Conservation (phyloP, 2,113 vertebrate genomes). For the Neopipo cinnamomea region DNA sequence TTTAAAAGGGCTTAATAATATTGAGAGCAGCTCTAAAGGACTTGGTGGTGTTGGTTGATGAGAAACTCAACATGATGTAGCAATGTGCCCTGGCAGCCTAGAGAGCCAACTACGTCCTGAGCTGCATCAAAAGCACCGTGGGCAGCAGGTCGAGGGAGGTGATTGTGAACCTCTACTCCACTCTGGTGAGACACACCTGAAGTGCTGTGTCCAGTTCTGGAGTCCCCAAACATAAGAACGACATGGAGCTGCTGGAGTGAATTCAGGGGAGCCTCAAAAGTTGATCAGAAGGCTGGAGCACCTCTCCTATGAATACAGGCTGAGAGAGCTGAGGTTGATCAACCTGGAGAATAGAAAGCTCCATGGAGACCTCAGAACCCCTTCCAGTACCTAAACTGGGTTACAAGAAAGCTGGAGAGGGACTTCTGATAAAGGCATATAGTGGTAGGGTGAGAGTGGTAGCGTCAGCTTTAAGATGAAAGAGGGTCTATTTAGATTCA, state of each 20-base stretch:
- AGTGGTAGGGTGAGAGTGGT: neutral
- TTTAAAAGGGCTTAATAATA: neutral
- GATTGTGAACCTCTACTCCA: neutral
- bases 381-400: neutral
- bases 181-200: neutral
- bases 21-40: neutral
- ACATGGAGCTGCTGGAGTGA: rapidly evolving
- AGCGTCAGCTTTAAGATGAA: neutral
- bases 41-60: neutral
- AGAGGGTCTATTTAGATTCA: neutral
- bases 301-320: neutral
- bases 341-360: neutral
- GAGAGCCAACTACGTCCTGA: rapidly evolving
- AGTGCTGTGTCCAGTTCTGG: neutral
- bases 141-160: neutral
- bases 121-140: rapidly evolving
- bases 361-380: neutral
- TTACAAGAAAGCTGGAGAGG: neutral
- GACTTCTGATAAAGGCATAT: neutral
- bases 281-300: neutral
- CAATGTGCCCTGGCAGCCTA: neutral
- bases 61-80: neutral
- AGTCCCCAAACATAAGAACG: rapidly evolving
- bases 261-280: too few relatives aligned
- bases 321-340: neutral